Evolutionary conservation across 1,140 invertebrate species (phyloP).

Genomic region (Drosophila teissieri): DNA sequence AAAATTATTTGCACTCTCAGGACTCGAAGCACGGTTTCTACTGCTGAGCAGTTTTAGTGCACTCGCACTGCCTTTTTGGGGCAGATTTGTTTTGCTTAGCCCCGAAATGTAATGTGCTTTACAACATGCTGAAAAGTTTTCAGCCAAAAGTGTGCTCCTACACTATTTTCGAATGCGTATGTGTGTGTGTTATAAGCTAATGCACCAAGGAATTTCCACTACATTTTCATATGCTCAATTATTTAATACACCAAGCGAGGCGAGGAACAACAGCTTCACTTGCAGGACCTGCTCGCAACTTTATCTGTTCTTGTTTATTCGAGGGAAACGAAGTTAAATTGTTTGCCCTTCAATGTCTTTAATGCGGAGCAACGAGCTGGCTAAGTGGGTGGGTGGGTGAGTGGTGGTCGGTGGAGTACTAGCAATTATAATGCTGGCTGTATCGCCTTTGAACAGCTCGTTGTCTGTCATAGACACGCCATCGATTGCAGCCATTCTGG

Average conservation of each 20-base stretch:
- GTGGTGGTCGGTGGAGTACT: not conserved
- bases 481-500: constrained; percentile 61
- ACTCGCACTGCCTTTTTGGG: constrained; percentile 38
- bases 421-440: constrained; percentile 67
- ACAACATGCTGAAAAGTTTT: constrained; percentile 73
- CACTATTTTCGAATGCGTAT: not conserved
- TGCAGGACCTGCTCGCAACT: constrained; percentile 17
- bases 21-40: constrained; percentile 26
- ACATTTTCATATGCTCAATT: constrained; percentile 77
- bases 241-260: constrained; percentile 62
- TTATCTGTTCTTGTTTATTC: constrained; percentile 25
- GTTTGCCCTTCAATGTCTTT: constrained; percentile 54
- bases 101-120: constrained; percentile 71
- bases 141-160: constrained; percentile 49
- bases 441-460: constrained; percentile 68
- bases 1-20: constrained; percentile 60
- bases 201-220: constrained; percentile 66
- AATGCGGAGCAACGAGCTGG: constrained; percentile 29
- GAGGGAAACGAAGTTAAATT: constrained; percentile 22
- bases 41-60: constrained; percentile 55
- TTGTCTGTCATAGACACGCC: constrained; percentile 73
- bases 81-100: constrained; percentile 77
- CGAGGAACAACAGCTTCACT: constrained; percentile 40
- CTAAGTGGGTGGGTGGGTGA: not conserved
- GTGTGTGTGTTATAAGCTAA: constrained; percentile 32